These are phyloP conservation scores for Poeciliopsis infans DNA, from an alignment of 2,797 vertebrate species.

Conservation along the genomic window DNA sequence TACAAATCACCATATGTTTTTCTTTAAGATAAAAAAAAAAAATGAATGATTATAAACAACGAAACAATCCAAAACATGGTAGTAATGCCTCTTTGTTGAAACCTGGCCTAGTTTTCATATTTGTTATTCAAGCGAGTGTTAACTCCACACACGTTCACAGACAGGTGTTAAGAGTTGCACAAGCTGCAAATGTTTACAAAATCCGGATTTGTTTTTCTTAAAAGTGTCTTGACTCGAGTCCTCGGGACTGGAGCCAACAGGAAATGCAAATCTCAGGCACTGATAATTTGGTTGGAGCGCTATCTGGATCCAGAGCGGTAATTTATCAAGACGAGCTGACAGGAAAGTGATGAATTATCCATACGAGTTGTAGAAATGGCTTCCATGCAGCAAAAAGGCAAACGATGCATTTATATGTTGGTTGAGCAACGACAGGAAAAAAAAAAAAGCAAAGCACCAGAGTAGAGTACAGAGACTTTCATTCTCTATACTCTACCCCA, in stretches of 20 bases:
- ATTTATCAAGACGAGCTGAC: slow-evolving; percentile 30
- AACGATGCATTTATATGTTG: slow-evolving; percentile 25
- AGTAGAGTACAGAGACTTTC: too few relatives aligned
- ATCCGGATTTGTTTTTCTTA: slow-evolving; percentile 40
- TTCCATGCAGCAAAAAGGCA: slow-evolving; percentile 36
- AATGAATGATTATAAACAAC: background rate
- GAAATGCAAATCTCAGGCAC: slow-evolving; percentile 32
- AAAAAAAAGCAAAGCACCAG: background rate
- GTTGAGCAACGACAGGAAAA: slow-evolving; percentile 21
- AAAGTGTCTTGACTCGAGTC: slow-evolving; percentile 10
- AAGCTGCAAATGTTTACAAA: slow-evolving; percentile 67
- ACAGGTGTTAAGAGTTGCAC: slow-evolving; percentile 67
- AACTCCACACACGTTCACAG: slow-evolving; percentile 58
- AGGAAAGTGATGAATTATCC: slow-evolving; percentile 47
- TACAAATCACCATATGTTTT: background rate
- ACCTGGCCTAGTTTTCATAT: background rate
- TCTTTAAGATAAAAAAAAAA: background rate
- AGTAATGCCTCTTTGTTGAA: background rate
- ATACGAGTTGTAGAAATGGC: slow-evolving; percentile 28
- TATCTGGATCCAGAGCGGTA: slow-evolving; percentile 16
- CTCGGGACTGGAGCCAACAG: slow-evolving; percentile 23
- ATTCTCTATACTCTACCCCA: background rate
- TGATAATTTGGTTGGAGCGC: slow-evolving; percentile 29
- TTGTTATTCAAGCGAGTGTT: slow-evolving; percentile 48
- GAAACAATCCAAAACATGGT: background rate